phyloP scores from a whole-genome alignment of 2,113 vertebrate species.

The Heteronetta atricapilla region DNA sequence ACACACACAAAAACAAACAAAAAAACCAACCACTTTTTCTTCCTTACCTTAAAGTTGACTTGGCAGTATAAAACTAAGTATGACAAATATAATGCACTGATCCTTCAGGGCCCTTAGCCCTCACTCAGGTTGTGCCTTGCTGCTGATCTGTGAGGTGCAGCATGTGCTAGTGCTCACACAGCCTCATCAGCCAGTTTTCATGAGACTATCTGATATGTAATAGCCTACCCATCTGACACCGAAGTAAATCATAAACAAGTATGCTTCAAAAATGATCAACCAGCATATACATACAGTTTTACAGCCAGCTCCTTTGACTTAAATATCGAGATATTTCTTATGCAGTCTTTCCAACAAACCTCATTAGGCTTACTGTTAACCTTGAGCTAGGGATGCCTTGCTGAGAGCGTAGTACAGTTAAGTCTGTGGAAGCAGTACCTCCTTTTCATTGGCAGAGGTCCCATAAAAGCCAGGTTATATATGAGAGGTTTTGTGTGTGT shows the following conservation, averaged over 20 bases:
- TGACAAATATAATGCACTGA: constrained; percentile 21
- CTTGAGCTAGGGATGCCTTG: constrained; percentile 16
- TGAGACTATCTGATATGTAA: background rate
- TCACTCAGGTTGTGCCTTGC: background rate
- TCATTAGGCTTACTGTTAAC: constrained; percentile 44
- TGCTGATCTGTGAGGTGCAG: constrained; percentile 12
- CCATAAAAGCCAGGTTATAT: constrained; percentile 18
- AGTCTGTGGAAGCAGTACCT: constrained; percentile 49
- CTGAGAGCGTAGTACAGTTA: constrained; percentile 48
- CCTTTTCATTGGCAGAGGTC: constrained; percentile 47
- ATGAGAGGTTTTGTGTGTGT: no score
- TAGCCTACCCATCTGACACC: background rate
- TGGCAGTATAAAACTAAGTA: background rate
- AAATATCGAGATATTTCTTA: constrained; percentile 45
- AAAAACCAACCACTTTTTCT: background rate
- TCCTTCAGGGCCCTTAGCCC: background rate
- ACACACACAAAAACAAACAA: no score
- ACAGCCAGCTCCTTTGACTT: constrained; percentile 9
- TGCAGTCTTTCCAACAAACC: constrained; percentile 18
- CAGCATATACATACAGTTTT: constrained; percentile 20
- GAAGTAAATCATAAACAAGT: background rate
- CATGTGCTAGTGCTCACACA: background rate
- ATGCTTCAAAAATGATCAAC: constrained; percentile 40
- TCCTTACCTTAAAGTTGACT: background rate
- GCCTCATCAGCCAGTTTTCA: background rate